A percentile compares a stretch with the other conserved stretches of the same genome.
phyloP scores from a whole-genome alignment of 2,113 vertebrate genomes.

The Picathartes gymnocephalus region DNA sequence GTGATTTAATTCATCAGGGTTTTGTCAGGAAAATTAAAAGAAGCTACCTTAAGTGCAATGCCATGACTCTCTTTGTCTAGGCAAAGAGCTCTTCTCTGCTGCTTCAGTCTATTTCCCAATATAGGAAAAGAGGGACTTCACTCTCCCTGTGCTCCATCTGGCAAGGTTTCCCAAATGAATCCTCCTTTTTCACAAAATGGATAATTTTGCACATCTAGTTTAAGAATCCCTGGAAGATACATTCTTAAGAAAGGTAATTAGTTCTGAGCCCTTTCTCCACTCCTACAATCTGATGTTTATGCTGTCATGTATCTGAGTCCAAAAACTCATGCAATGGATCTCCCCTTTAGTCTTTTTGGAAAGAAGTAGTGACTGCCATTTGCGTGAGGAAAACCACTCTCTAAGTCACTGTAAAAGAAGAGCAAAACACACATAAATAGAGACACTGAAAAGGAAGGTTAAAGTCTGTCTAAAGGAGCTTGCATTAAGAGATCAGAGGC shows the following conservation, averaged over 20 bases:
- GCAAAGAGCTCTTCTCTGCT: background rate
- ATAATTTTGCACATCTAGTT: background rate
- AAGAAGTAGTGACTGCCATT: background rate
- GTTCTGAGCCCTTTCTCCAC: background rate
- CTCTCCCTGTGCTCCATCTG: background rate
- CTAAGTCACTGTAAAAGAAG: background rate
- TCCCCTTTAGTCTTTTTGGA: background rate
- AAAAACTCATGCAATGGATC: background rate
- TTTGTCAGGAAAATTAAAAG: background rate
- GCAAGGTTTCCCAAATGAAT: background rate
- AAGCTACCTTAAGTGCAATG: background rate
- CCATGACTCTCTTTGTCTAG: background rate
- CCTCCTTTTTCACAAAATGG: background rate
- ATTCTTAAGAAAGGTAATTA: background rate
- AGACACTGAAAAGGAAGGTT: background rate
- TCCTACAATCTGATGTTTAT: background rate
- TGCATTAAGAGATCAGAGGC: constrained; percentile 16
- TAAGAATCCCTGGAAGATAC: background rate
- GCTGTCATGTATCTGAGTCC: background rate
- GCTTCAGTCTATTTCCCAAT: background rate
- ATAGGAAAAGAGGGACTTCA: background rate
- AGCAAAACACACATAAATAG: background rate
- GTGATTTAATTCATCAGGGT: background rate
- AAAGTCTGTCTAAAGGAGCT: background rate
- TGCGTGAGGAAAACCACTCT: background rate